Evolutionary conservation across 1,140 invertebrate genomes (phyloP).

Genomic region (Macrostomum lignano): DNA sequence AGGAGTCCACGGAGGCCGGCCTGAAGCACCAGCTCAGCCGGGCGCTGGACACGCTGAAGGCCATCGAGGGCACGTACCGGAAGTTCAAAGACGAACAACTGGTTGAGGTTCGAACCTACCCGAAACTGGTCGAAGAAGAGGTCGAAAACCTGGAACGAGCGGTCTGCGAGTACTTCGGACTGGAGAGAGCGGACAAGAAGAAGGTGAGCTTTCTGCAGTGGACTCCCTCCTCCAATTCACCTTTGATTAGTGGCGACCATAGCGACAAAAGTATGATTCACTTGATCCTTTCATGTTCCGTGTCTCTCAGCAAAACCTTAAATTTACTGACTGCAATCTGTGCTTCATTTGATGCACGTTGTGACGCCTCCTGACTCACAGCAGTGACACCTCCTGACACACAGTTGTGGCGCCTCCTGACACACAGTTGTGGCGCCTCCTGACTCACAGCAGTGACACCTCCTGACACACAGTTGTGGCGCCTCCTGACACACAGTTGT

Average conservation of each 20-base stretch:
- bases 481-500: no score
- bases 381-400: no score
- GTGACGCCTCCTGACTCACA: no score
- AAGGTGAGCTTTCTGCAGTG: conserved; percentile 3
- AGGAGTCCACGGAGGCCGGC: conserved; percentile 17
- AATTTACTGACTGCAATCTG: no score
- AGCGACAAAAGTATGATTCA: no score
- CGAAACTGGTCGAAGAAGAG: conserved; percentile 17
- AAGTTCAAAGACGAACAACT: conserved; percentile 17
- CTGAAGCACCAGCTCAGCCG: conserved; percentile 15
- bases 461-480: no score
- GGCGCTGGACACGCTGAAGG: conserved; percentile 15
- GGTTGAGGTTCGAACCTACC: conserved; percentile 18
- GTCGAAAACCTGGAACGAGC: conserved; percentile 16
- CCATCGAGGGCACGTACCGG: conserved; percentile 20
- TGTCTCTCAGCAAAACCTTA: no score
- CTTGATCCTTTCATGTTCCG: no score
- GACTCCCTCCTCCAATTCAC: neutral
- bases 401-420: no score
- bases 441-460: no score
- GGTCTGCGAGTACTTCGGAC: conserved; percentile 17
- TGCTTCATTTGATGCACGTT: no score
- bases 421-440: no score
- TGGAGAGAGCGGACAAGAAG: conserved; percentile 10
- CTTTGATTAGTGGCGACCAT: conserved; percentile 3